Base-by-base conservation (phyloP, 2,113 vertebrate genomes). In the Dipodomys spectabilis region DNA sequence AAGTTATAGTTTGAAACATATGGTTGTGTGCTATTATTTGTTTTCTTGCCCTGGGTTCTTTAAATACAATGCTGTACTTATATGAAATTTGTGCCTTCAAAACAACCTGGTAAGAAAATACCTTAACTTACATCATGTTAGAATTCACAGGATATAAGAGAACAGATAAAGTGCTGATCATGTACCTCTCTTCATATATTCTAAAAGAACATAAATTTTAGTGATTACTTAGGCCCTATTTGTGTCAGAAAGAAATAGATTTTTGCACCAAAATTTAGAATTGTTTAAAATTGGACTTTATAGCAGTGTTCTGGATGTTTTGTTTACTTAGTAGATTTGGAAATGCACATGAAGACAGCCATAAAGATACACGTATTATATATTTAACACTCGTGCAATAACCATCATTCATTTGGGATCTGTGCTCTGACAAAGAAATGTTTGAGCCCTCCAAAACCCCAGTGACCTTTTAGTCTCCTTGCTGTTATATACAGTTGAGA, bases 241-340 rank as follows among this genome's bases (percentile, higher is more conserved):
- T 79, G 68, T 79, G n/a, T 74, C 72, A 78, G 35, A 67, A 86
- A 88, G 57, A 90, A 86, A 23, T 78, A 82, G 32, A 60, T 90
- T 82, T 73, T 23, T 89, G 77, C 49, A 16, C 13, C 39, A 49
- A 53, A 62, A 78, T 67, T 74, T 60, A 87, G 57, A 83, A 60
- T 27, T 74, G 32, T 62, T 90, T 72, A 82, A 85, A 71, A 64
- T 80, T 35, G 81, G 64, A 77, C 45, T 62, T 77, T 82, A 44
- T 28, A 67, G 30, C 19, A 20, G 60, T 69, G 15, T 64, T 23
- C 2, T 35, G 27, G 35, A 35, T 30, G 9, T n/a, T 73, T 68
- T 45, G 49, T 88, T 49, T 75, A 77, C 39, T 30, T 88, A 65
- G 6, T 12, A 80, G 74, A 73, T 71, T 67, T 53, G 45, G 57